A percentile compares a stretch with the other conserved stretches of the same genome.
These are phyloP conservation scores for Drosophila multiciliata DNA, from an alignment of 2,888 invertebrate species.

Conservation along the genomic window DNA sequence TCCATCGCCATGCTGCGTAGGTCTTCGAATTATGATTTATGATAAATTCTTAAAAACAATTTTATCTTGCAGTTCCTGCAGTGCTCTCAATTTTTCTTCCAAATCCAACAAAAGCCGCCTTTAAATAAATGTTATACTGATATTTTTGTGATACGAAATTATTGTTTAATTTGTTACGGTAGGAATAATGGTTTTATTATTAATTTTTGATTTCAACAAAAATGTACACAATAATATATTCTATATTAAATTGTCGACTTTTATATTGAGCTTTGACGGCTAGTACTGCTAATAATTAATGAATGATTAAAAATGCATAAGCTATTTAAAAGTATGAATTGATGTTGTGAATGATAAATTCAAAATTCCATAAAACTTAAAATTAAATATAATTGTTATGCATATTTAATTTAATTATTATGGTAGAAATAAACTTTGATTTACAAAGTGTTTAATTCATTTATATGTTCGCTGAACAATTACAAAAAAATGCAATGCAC, in stretches of 20 bases:
- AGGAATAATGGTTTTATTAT: constrained; percentile 3
- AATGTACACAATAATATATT: background rate
- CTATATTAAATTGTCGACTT: background rate
- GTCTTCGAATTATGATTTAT: constrained; percentile 29
- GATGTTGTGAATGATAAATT: background rate
- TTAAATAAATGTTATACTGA: constrained; percentile 39
- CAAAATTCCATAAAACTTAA: background rate
- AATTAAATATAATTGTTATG: background rate
- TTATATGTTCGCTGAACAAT: background rate
- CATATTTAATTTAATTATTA: background rate
- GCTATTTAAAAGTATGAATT: background rate
- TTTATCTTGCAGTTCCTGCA: constrained; percentile 61
- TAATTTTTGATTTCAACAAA: background rate
- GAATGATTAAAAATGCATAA: background rate
- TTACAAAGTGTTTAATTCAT: background rate
- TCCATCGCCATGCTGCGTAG: constrained; percentile 88
- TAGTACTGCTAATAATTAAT: background rate
- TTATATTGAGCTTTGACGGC: too few relatives aligned
- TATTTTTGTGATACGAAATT: constrained; percentile 1
- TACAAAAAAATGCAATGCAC: background rate
- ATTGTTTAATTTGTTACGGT: background rate
- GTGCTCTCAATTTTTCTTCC: constrained; percentile 72
- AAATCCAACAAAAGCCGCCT: constrained; percentile 65
- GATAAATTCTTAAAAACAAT: background rate
- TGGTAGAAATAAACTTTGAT: background rate